Evolutionary conservation across 2,113 vertebrate species (phyloP).

Genomic region (Sinocyclocheilus grahami): DNA sequence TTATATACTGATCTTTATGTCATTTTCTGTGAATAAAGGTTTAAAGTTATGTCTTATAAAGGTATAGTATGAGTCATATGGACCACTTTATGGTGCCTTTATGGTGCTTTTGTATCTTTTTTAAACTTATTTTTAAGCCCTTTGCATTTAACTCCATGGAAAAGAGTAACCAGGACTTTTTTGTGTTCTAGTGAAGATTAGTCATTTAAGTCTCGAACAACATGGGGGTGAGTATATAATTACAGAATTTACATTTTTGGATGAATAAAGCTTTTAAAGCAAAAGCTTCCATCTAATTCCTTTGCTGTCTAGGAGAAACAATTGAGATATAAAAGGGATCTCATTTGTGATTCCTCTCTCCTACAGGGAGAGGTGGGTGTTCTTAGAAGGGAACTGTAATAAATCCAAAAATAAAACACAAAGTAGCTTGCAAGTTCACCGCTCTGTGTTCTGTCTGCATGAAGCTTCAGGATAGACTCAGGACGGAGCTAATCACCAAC

Average conservation of each 20-base stretch:
- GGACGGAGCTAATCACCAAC: neutral
- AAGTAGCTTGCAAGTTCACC: neutral
- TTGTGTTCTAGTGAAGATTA: neutral
- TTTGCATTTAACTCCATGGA: neutral
- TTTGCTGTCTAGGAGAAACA: neutral
- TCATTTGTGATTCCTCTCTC: neutral
- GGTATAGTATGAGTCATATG: neutral
- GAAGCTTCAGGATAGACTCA: neutral
- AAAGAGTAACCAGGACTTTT: neutral
- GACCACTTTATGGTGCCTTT: too few species aligned
- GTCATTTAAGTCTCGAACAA: neutral
- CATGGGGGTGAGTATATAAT: neutral
- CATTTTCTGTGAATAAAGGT: too few species aligned
- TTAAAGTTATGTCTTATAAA: neutral
- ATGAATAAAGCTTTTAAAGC: neutral
- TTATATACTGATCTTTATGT: neutral
- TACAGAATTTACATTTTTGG: neutral
- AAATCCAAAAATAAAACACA: conserved; percentile 41
- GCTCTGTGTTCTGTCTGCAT: conserved; percentile 2
- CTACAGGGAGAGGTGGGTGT: neutral
- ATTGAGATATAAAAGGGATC: neutral
- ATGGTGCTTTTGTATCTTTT: too few species aligned
- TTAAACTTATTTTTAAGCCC: neutral
- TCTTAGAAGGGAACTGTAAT: conserved; percentile 15
- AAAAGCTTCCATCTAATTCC: neutral